Conservation (phyloP, 2,888 invertebrate genomes). For the Chrysolina americana region DNA sequence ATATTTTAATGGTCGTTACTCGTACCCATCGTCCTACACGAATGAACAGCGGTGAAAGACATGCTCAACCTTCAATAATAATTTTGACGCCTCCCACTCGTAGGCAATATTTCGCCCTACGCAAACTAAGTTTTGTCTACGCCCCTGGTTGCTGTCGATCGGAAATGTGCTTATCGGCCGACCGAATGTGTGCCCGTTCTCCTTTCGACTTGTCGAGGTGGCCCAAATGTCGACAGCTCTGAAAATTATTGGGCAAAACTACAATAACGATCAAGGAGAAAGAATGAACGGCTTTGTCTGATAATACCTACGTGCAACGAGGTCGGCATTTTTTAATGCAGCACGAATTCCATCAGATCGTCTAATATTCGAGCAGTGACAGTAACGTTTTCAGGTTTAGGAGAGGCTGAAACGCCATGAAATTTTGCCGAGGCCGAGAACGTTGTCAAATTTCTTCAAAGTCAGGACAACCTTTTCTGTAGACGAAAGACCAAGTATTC, state of each 20-base stretch:
- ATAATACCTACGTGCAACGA: neutral
- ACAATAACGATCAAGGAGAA: slow-evolving; percentile 8
- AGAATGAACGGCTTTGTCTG: slow-evolving; percentile 12
- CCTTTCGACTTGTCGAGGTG: slow-evolving; percentile 11
- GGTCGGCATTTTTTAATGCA: neutral
- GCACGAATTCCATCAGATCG: neutral
- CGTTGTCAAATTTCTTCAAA: too few species aligned
- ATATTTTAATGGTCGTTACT: too few species aligned
- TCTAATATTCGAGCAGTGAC: neutral
- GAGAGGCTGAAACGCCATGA: too few species aligned
- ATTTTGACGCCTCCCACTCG: too few species aligned
- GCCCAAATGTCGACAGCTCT: slow-evolving; percentile 11
- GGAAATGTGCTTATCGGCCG: slow-evolving; percentile 16
- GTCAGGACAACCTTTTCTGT: too few species aligned
- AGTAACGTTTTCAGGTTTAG: too few species aligned
- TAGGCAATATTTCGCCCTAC: neutral
- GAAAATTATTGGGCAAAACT: slow-evolving; percentile 16
- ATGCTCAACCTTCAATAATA: too few species aligned
- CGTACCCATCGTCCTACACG: too few species aligned
- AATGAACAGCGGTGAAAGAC: too few species aligned
- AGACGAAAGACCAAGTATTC: too few species aligned
- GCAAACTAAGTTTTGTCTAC: neutral
- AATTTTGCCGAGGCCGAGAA: too few species aligned
- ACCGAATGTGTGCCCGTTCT: slow-evolving; percentile 11
- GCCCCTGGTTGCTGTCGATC: slow-evolving; percentile 5